phyloP scores from a whole-genome alignment of 2,113 vertebrate species.

The Thryonomys swinderianus region DNA sequence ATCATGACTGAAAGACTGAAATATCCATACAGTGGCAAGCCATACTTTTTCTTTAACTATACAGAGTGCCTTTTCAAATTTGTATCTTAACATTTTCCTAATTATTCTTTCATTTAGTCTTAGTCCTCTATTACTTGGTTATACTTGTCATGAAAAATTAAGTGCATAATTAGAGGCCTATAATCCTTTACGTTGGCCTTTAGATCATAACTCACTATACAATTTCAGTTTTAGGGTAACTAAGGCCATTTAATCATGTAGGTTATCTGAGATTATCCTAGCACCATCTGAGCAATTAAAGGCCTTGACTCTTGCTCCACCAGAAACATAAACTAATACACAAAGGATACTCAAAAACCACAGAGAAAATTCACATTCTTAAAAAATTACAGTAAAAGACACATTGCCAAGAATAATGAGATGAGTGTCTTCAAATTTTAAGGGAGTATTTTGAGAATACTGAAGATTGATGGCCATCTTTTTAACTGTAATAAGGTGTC shows the following conservation, averaged over 20 bases:
- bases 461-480: neutral
- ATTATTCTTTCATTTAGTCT: conserved; percentile 45
- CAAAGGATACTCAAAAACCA: neutral
- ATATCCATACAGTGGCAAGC: neutral
- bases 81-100: neutral
- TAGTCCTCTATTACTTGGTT: conserved; percentile 21
- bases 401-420: neutral
- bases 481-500: neutral
- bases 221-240: neutral
- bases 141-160: conserved; percentile 31
- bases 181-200: conserved; percentile 4
- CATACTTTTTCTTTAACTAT: neutral
- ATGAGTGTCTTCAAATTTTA: neutral
- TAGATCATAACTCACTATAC: neutral
- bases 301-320: neutral
- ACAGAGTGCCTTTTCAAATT: neutral
- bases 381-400: neutral
- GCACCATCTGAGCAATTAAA: neutral
- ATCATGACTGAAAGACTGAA: neutral
- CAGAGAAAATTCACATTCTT: neutral
- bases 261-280: neutral
- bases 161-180: neutral
- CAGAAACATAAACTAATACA: neutral
- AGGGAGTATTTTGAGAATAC: neutral
- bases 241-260: neutral